Evolutionary conservation across 2,888 invertebrate species (phyloP).

Genomic region (Acanthoscelides obtectus): DNA sequence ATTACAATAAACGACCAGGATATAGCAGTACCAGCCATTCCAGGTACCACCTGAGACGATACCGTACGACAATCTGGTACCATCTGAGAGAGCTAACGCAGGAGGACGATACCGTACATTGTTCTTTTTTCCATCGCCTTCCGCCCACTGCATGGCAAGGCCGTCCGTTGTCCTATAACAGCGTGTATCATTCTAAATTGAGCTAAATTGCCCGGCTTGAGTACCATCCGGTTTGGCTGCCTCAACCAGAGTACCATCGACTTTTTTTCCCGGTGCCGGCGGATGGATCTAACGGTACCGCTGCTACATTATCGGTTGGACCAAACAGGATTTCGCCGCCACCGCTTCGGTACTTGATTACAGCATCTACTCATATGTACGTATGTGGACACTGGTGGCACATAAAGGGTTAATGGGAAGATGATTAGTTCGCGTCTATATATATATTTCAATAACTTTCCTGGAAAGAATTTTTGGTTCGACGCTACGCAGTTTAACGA

Average conservation of each 20-base stretch:
- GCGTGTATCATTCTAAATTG: neutral
- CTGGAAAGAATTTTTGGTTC: no score
- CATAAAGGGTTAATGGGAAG: neutral
- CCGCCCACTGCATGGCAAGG: neutral
- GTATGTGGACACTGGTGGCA: neutral
- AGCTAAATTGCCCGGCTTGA: neutral
- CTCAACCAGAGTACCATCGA: neutral
- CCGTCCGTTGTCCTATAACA: neutral
- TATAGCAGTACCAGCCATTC: neutral
- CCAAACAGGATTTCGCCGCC: neutral
- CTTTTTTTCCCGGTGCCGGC: neutral
- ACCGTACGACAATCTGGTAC: neutral
- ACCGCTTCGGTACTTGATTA: neutral
- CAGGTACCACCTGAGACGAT: neutral
- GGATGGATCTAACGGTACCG: neutral
- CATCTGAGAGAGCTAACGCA: neutral
- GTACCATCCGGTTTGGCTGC: neutral
- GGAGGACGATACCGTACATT: neutral
- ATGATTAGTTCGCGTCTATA: neutral
- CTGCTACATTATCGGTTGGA: neutral
- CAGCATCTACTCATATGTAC: neutral
- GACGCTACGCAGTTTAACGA: no score
- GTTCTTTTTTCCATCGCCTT: neutral
- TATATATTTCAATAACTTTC: no score
- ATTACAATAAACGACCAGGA: neutral